Evolutionary conservation across 1,140 invertebrate species (phyloP), one percentile per base, ranked within the genome.

Genomic region (Papilio helenus): DNA sequence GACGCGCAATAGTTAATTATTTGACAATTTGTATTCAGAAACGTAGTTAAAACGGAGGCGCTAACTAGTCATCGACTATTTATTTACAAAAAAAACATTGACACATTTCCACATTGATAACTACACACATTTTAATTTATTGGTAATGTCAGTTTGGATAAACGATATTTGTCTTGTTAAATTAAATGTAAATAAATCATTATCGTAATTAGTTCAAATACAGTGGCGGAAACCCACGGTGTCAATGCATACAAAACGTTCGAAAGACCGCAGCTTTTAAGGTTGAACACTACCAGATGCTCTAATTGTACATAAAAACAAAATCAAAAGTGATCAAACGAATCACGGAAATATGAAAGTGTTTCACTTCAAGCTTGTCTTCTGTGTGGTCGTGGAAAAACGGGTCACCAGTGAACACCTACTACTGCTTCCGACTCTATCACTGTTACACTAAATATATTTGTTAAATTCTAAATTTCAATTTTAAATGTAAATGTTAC

Each of bases 1-100:
- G 71, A 72, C 18, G 34, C 71, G n/a, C 18, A 20, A 42, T 46
- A 74, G 44, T 49, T 46, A 74, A 74, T 74, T 74, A 74, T 74
- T 74, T 74, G 72, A 74, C 72, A 46, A 74, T 74, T 74, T 74
- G 42, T 74, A 74, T 49, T 72, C 61, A 1, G 61, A 29, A 68
- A 68, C 61, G 61, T 68, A 29, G 61, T 68, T 68, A 68, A 68
- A 68, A 68, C 61, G 61, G 26, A 68, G 61, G 29, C 61, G 61
- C 0, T 34, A 34, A 29, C 61, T 16, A 4, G 61, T 34, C 14
- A 68, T 29, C 61, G 23, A 65, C 14, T 68, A 34, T 68, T 7
- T 26, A 61, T 61, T 58, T 26, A 7, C 5, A 7, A 29, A 68
- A n/a, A 29, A 68, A 29, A 68, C 7, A 68, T 29, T 29, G 61